phyloP scores from a whole-genome alignment of 1,140 invertebrate genomes.

The Eulimnadia texana region DNA sequence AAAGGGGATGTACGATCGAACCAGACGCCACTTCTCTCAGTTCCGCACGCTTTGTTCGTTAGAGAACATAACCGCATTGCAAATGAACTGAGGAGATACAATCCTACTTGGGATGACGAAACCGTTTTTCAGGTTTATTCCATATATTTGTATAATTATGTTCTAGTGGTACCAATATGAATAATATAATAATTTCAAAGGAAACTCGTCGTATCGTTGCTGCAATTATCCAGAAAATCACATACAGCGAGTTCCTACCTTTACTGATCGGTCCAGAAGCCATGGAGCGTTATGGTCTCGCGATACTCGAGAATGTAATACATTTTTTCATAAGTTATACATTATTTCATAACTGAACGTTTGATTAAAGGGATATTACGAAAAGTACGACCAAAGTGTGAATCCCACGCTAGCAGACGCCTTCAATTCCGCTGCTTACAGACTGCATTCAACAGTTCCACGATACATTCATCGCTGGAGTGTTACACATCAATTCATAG shows the following conservation, averaged over 20 bases:
- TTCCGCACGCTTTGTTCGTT: conserved; percentile 25
- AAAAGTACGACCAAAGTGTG: neutral
- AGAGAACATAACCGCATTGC: conserved; percentile 37
- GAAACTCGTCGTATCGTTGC: conserved; percentile 32
- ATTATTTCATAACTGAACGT: conserved; percentile 25
- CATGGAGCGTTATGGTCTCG: conserved; percentile 22
- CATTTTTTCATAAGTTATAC: too few relatives aligned
- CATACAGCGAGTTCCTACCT: conserved; percentile 38
- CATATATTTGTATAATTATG: too few relatives aligned
- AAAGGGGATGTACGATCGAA: conserved; percentile 25
- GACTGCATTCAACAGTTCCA: neutral
- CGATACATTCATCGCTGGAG: neutral
- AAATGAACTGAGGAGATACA: conserved; percentile 27
- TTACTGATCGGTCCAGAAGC: conserved; percentile 30
- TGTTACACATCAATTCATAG: neutral
- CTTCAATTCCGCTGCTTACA: neutral
- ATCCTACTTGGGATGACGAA: conserved; percentile 37
- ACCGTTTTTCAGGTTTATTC: conserved; percentile 31
- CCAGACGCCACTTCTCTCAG: conserved; percentile 25
- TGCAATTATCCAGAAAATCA: conserved; percentile 34
- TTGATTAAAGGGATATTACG: neutral
- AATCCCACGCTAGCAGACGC: neutral
- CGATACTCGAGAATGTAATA: neutral
- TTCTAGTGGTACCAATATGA: neutral
- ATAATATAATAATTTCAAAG: too few relatives aligned